Percentiles rank a stretch among this genome's conserved stretches.
Evolutionary conservation across 1,140 invertebrate species (phyloP).

Genomic region (Anoplophora glabripennis): DNA sequence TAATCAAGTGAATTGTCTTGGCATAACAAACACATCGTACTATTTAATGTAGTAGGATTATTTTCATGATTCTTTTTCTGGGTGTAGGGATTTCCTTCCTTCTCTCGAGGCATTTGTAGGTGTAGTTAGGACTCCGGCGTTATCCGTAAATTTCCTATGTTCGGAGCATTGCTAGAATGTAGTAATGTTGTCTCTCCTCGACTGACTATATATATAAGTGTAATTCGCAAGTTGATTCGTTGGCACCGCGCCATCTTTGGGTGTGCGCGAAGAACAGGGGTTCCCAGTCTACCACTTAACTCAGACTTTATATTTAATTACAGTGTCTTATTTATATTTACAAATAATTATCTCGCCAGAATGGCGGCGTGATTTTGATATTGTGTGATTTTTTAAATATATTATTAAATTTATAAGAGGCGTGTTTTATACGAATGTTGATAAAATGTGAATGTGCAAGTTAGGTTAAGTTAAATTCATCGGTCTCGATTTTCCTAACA

Average conservation of each 20-base stretch:
- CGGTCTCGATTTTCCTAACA: slow-evolving; percentile 48
- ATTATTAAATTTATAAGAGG: slow-evolving; percentile 38
- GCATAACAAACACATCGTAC: no score
- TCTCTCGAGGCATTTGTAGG: no score
- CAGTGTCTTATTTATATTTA: slow-evolving; percentile 44
- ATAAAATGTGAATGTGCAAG: slow-evolving; percentile 45
- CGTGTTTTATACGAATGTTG: slow-evolving; percentile 48
- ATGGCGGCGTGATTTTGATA: slow-evolving; percentile 49
- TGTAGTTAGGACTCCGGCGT: no score
- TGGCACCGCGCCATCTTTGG: neutral
- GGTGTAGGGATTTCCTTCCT: no score
- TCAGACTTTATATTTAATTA: slow-evolving; percentile 38
- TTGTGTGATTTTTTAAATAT: slow-evolving; percentile 49
- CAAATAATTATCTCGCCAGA: slow-evolving; percentile 32
- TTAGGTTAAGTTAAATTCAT: slow-evolving; percentile 44
- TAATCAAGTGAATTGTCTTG: no score
- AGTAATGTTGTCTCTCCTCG: no score
- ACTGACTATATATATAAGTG: no score
- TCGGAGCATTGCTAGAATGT: no score
- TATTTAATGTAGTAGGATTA: no score
- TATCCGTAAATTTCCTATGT: no score
- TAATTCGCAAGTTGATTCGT: no score
- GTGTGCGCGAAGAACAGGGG: slow-evolving; percentile 12
- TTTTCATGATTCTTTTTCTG: no score
- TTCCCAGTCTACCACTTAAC: slow-evolving; percentile 20